phyloP scores from a whole-genome alignment of 2,888 invertebrate species.

The Trichogramma evanescens region DNA sequence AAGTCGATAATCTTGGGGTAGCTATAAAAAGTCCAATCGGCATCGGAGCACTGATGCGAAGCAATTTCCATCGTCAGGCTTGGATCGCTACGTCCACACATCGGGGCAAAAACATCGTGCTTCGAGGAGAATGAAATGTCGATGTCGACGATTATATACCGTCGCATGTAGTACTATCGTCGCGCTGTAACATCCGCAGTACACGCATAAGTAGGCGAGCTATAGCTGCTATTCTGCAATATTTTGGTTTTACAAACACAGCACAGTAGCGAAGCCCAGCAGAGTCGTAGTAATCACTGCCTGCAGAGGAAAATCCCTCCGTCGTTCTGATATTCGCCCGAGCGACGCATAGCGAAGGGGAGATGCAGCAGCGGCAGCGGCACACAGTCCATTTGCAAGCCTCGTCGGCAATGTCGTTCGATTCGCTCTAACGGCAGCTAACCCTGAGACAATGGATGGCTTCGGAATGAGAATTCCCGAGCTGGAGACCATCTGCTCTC shows the following conservation, averaged over 20 bases:
- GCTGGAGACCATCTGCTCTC: not conserved
- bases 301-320: not conserved
- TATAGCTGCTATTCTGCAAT: not conserved
- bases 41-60: too few relatives aligned
- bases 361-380: slow-evolving; percentile 5
- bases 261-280: not conserved
- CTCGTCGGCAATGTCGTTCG: slow-evolving; percentile 7
- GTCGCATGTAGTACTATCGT: not conserved
- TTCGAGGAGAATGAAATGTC: too few relatives aligned
- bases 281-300: not conserved
- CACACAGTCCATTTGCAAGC: slow-evolving; percentile 18
- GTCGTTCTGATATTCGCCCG: not conserved
- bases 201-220: slow-evolving; percentile 3
- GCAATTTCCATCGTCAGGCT: too few relatives aligned
- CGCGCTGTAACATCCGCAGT: not conserved
- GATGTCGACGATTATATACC: too few relatives aligned
- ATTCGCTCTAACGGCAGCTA: slow-evolving; percentile 20
- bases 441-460: not conserved
- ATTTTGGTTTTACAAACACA: slow-evolving; percentile 4
- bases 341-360: too few relatives aligned
- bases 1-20: too few relatives aligned
- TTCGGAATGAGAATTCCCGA: slow-evolving; percentile 20
- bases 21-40: too few relatives aligned
- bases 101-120: too few relatives aligned
- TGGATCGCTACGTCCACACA: too few relatives aligned